Evolutionary conservation across 2,797 vertebrate genomes (phyloP), one percentile per base, ranked within the genome.

Genomic region (Artibeus jamaicensis): DNA sequence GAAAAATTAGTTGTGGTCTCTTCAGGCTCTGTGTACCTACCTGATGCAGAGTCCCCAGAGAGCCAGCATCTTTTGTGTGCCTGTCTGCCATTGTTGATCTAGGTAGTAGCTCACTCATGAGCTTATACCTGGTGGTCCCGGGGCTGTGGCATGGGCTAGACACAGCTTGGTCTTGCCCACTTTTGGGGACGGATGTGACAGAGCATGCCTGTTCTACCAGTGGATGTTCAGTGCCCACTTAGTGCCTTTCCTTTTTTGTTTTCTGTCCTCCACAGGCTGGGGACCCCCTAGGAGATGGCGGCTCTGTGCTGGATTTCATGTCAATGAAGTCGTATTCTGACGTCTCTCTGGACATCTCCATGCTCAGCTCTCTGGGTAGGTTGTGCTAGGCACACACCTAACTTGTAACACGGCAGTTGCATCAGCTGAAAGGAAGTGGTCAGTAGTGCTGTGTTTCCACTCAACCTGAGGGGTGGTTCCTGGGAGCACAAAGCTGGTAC

Each of bases 311-410:
- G 98, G 99, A 99, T 96, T 99, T 99, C 96, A 99, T 99, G 97
- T 99, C 99, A 2, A 98, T 99, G 98, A 99, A 99, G 98, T 98
- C 98, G 0, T 99, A 99, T 96, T 99, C 99, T 0, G 99, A 99
- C 74, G 99, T 99, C 93, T 99, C 99, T 88, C 98, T 99, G 44
- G 99, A 99, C 95, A 99, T 99, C 96, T 99, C 99, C 71, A 98
- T 99, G 99, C 98, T 99, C 46, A 99, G 99, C 98, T 99, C 99
- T 0, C 98, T 99, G 96, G 99, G 99, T 99, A 97, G 98, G 98
- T 97, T 37, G 67, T 81, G 29, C 39, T 1, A 10, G 74, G 53
- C 1, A 3, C 81, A 26, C 2, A 0, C 44, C 55, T 32, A 2
- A 34, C 83, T 11, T 14, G 34, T 14, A 19, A 50, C 65, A 53